Base-by-base conservation (phyloP, 2,888 invertebrate species). In the Andrena dorsata region DNA sequence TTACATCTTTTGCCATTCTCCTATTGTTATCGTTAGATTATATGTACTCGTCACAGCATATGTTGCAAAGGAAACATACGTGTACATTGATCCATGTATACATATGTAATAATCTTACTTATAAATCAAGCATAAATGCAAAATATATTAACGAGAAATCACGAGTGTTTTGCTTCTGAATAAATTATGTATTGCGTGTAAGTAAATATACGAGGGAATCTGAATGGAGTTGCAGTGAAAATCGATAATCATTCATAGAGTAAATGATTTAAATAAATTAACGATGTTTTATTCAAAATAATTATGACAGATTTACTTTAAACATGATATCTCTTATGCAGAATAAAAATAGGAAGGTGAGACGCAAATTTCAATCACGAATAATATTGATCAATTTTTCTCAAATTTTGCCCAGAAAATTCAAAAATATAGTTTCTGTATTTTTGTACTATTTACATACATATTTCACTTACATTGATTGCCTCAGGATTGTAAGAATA, bases 61-160 rank as follows among this genome's bases (percentile, higher is more conserved):
- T 64, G 49, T 70, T 63, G 41, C 20, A 51, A 70, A 56, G 65
- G 23, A 6, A 63, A 61, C 4, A 35, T 75, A 41, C 26, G 47
- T 58, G 26, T 56, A 64, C 32, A 49, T 8, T 2, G 10, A 5
- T 60, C 28, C 5, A 53, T 76, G 32, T 32, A 76, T 7, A 60
- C 41, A 71, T 23, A 65, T 30, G 53, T 65, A 75, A 41, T 56
- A 65, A 49, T 84, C 65, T 74, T 84, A 86, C 79, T 78, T 71
- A 86, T 89, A 89, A 89, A 63, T 35, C 41, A 56, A 64, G 80
- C 77, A 53, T 66, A 63, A 71, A 78, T 77, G 66, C 16, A 64
- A 63, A 70, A 32, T 47, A 16, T 53, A 61, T 23, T 16, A 61
- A 63, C 23, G 69, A 76, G 28, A 51, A 41, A 32, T 69, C 7